Conservation (phyloP, 2,113 vertebrate species). For the Pipa parva region DNA sequence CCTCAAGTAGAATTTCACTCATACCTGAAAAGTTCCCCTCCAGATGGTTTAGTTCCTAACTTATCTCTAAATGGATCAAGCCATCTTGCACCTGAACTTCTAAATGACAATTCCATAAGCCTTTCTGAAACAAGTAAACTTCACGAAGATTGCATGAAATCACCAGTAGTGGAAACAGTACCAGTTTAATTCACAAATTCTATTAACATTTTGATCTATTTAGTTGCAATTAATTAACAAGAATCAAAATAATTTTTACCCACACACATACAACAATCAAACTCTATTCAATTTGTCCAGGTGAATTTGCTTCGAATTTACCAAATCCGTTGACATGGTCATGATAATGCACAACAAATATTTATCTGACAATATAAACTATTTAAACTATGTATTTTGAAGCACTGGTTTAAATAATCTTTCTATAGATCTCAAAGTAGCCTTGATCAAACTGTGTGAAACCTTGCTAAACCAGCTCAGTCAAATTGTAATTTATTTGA, state of each 20-base stretch:
- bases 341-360: conserved; percentile 66
- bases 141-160: conserved; percentile 80
- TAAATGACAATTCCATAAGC: conserved; percentile 68
- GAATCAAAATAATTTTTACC: conserved; percentile 6
- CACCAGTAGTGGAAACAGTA: conserved; percentile 84
- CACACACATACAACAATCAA: neutral
- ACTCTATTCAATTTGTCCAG: conserved; percentile 44
- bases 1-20: conserved; percentile 83
- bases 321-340: conserved; percentile 55
- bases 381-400: conserved; percentile 54
- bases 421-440: conserved; percentile 57
- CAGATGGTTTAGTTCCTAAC: conserved; percentile 74
- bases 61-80: conserved; percentile 69
- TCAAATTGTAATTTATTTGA: conserved; percentile 65
- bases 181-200: conserved; percentile 70
- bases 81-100: conserved; percentile 66
- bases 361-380: conserved; percentile 56
- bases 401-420: conserved; percentile 55
- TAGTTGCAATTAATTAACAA: neutral
- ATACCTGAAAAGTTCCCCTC: conserved; percentile 86
- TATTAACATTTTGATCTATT: conserved; percentile 38
- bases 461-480: conserved; percentile 60
- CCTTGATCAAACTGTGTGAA: conserved; percentile 59
- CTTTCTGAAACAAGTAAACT: conserved; percentile 81
- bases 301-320: neutral